These are phyloP conservation scores for Magallana ariakensis DNA, from an alignment of 1,140 invertebrate genomes.

Conservation along the genomic window DNA sequence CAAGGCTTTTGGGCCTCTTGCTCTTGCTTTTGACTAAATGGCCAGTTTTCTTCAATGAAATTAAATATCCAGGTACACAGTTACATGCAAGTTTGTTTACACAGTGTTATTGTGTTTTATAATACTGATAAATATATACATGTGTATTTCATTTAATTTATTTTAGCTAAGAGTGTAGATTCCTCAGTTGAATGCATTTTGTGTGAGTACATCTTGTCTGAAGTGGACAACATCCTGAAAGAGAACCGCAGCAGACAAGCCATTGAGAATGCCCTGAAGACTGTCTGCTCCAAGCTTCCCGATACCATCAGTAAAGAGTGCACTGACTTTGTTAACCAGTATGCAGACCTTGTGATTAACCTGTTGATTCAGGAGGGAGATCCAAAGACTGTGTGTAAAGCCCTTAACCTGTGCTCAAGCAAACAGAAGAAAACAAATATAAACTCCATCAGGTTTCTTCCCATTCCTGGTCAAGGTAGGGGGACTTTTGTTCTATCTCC, in stretches of 20 bases:
- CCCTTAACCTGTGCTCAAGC: conserved; percentile 84
- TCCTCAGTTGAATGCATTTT: conserved; percentile 42
- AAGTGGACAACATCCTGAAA: conserved; percentile 50
- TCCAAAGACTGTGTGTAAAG: conserved; percentile 86
- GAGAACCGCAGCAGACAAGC: conserved; percentile 51
- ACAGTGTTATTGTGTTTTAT: no score
- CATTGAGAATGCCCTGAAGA: conserved; percentile 39
- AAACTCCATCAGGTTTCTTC: not conserved
- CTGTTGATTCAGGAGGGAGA: conserved; percentile 86
- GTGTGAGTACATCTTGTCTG: conserved; percentile 51
- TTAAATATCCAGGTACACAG: no score
- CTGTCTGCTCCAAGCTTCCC: conserved; percentile 87
- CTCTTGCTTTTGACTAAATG: no score
- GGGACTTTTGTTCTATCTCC: not conserved
- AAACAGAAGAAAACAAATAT: not conserved
- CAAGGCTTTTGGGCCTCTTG: no score
- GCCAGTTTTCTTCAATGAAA: no score
- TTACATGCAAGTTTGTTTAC: no score
- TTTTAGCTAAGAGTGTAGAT: not conserved
- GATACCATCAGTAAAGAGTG: conserved; percentile 85
- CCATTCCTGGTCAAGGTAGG: not conserved
- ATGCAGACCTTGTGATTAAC: conserved; percentile 87
- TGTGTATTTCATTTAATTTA: not conserved
- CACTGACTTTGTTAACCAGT: conserved; percentile 88
- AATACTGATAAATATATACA: not conserved